Evolutionary conservation across 37 sponge, comb jelly and placozoan species (phyloP).

Genomic region (Petrosia ficiformis): DNA sequence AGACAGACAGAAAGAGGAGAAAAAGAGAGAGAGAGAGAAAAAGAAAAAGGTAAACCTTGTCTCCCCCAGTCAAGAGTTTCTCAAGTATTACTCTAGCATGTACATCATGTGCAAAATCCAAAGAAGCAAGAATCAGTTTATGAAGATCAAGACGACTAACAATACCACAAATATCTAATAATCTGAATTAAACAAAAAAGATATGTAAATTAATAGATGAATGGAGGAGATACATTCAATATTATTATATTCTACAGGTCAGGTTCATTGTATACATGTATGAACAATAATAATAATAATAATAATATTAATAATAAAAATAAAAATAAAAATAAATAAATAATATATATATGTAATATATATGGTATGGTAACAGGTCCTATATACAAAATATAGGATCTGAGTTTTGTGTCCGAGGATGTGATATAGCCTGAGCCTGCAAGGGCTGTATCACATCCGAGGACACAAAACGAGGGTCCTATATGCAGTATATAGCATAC

Average conservation of each 20-base stretch:
- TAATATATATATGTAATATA: too few relatives aligned
- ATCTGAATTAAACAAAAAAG: constrained; percentile 7
- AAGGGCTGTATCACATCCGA: too few relatives aligned
- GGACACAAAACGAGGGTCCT: too few relatives aligned
- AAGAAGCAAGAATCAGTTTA: constrained; percentile 55
- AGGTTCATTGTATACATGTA: neutral
- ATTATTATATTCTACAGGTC: neutral
- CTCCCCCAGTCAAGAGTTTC: constrained; percentile 58
- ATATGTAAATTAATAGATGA: neutral
- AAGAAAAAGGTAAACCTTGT: constrained; percentile 14
- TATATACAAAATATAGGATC: too few relatives aligned
- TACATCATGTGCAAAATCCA: constrained; percentile 63
- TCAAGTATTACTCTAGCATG: constrained; percentile 56
- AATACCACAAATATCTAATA: constrained; percentile 63
- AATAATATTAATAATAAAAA: too few relatives aligned
- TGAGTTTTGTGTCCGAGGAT: too few relatives aligned
- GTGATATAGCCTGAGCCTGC: too few relatives aligned
- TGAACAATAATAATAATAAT: too few relatives aligned
- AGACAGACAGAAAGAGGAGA: too few relatives aligned
- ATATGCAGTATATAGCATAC: too few relatives aligned
- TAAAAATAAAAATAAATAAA: too few relatives aligned
- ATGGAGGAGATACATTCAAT: neutral
- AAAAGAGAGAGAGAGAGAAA: neutral
- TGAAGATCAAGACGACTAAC: constrained; percentile 50
- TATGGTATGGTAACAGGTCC: too few relatives aligned